These are phyloP conservation scores for Pantherophis vulpinus DNA, from an alignment of 2,797 vertebrate genomes.

Conservation along the genomic window DNA sequence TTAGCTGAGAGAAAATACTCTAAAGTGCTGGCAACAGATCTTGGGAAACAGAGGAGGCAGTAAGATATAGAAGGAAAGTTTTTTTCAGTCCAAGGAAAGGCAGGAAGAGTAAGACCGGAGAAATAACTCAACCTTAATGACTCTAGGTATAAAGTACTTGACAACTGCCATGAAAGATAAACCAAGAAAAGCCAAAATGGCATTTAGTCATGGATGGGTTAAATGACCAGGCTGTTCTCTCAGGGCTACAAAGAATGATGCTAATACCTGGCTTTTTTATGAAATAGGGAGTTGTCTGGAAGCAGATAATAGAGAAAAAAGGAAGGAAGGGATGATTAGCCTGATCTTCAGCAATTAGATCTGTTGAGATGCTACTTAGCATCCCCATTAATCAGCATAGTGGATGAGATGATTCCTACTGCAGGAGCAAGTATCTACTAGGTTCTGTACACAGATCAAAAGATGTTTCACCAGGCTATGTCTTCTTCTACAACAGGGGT, in stretches of 20 bases:
- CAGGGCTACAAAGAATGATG: not conserved
- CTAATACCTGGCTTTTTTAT: not conserved
- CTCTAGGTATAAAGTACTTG: not conserved
- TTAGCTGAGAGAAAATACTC: not conserved
- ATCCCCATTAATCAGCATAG: not conserved
- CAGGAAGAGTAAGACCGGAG: not conserved
- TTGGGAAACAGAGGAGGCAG: not conserved
- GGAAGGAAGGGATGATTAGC: not conserved
- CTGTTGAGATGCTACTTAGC: not conserved
- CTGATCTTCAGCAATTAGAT: not conserved
- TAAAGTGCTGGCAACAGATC: not conserved
- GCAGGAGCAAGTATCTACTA: not conserved
- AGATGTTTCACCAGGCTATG: not conserved
- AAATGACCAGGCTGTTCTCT: not conserved
- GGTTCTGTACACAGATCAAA: not conserved
- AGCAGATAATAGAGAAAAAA: not conserved
- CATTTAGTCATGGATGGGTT: not conserved
- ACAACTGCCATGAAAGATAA: not conserved
- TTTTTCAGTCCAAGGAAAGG: not conserved
- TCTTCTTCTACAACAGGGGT: not conserved
- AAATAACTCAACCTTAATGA: not conserved
- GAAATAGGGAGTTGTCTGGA: not conserved
- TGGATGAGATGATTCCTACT: not conserved
- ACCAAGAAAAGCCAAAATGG: not conserved
- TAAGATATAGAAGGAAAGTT: not conserved